phyloP scores from a whole-genome alignment of 64 coral and sea anemone species.

The Acropora yongei region DNA sequence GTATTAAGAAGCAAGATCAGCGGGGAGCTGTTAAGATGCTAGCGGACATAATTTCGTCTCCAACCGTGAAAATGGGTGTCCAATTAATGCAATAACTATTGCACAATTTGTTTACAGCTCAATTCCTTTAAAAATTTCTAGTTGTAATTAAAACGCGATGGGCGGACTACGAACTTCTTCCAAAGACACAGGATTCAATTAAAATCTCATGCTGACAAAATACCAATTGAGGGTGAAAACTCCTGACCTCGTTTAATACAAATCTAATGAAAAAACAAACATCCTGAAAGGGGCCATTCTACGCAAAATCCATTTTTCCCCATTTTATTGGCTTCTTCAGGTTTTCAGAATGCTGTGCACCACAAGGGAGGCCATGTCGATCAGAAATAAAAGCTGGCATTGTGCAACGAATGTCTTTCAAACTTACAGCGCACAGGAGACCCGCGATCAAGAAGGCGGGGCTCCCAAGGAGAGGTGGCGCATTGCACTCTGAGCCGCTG shows the following conservation, averaged over 20 bases:
- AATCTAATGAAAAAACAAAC: background rate
- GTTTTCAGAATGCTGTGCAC: background rate
- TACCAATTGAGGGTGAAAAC: background rate
- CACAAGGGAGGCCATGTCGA: background rate
- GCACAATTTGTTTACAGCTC: background rate
- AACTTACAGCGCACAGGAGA: slow-evolving; percentile 57
- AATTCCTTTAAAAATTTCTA: background rate
- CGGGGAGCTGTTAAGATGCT: background rate
- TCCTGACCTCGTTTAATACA: background rate
- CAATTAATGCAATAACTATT: background rate
- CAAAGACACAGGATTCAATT: background rate
- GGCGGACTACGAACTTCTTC: background rate
- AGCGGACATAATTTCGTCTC: background rate
- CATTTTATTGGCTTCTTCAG: background rate
- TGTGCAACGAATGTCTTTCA: background rate
- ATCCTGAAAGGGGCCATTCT: background rate
- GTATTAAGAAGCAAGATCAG: background rate
- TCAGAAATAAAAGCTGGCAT: background rate
- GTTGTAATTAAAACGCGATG: background rate
- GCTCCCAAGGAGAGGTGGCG: slow-evolving; percentile 43
- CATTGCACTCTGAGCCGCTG: slow-evolving; percentile 51
- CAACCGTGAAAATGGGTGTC: background rate
- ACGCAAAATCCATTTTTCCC: background rate
- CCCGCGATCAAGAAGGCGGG: slow-evolving; percentile 44
- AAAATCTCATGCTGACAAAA: background rate